phyloP scores from a whole-genome alignment of 1,140 invertebrate genomes.

The Pseudomyrmex pallidus region DNA sequence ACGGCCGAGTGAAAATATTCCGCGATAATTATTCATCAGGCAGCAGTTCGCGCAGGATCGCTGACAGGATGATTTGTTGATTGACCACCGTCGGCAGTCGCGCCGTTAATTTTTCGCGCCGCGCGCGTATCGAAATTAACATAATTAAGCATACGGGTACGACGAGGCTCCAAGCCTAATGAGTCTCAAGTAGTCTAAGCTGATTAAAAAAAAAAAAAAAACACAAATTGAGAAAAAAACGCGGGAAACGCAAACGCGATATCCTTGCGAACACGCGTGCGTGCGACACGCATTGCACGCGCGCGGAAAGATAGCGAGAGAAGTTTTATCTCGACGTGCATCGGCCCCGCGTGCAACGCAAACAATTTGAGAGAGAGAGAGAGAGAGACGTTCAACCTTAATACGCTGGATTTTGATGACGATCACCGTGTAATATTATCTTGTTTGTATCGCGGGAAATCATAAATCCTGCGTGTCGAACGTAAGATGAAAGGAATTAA shows the following conservation, averaged over 20 bases:
- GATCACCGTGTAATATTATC: slow-evolving; percentile 7
- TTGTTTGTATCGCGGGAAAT: slow-evolving; percentile 35
- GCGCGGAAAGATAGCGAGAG: background rate
- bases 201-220: slow-evolving; percentile 10
- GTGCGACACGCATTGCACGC: slow-evolving; percentile 1
- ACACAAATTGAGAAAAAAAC: slow-evolving; percentile 2
- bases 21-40: slow-evolving; percentile 53
- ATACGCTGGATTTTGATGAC: slow-evolving; percentile 21
- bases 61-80: slow-evolving; percentile 65
- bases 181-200: background rate
- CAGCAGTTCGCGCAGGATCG: slow-evolving; percentile 4
- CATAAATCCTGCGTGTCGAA: slow-evolving; percentile 57
- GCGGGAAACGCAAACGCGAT: slow-evolving; percentile 49
- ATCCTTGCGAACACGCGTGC: slow-evolving; percentile 53
- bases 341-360: slow-evolving; percentile 29
- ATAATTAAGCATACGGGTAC: slow-evolving; percentile 65
- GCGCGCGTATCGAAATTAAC: slow-evolving; percentile 61
- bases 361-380: slow-evolving; percentile 37
- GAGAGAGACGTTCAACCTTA: slow-evolving; percentile 39
- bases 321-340: slow-evolving; percentile 42
- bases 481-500: slow-evolving; percentile 9
- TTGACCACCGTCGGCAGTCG: slow-evolving; percentile 52
- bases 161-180: slow-evolving; percentile 48
- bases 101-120: slow-evolving; percentile 37
- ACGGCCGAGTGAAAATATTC: slow-evolving; percentile 26